Conservation (phyloP, 1,140 invertebrate genomes). For the Ips nitidus region DNA sequence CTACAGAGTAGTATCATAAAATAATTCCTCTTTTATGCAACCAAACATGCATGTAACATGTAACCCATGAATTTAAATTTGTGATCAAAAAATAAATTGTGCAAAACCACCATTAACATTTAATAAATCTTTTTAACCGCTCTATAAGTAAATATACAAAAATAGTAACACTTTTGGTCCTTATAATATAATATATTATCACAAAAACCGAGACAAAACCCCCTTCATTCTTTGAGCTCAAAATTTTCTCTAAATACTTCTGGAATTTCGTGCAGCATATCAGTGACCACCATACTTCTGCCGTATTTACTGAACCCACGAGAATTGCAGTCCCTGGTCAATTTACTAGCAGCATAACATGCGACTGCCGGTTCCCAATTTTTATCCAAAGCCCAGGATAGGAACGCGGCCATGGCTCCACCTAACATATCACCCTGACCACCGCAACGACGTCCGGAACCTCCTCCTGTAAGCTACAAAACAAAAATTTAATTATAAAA, state of each 20-base stretch:
- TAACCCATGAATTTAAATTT: no score
- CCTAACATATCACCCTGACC: conserved; percentile 95
- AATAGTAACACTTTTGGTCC: no score
- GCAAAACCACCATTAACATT: no score
- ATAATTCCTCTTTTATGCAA: no score
- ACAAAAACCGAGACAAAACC: no score
- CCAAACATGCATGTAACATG: no score
- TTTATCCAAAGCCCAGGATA: conserved; percentile 72
- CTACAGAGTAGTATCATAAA: no score
- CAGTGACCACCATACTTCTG: conserved; percentile 80
- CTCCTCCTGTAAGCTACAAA: conserved; percentile 54
- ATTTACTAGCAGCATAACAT: conserved; percentile 75
- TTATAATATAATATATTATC: no score
- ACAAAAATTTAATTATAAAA: neutral
- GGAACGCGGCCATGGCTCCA: conserved; percentile 82
- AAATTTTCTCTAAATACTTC: conserved; percentile 67
- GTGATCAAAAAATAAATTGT: no score
- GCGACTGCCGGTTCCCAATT: conserved; percentile 66
- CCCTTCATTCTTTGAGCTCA: conserved; percentile 47
- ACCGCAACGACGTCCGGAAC: conserved; percentile 88
- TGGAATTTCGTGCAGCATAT: conserved; percentile 85
- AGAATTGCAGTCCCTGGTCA: conserved; percentile 79
- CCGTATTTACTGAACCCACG: conserved; percentile 74
- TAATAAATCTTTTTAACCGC: no score
- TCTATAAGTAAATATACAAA: no score